Conservation (phyloP, 2,797 vertebrate species). For the Sebastes ruberrimus region DNA sequence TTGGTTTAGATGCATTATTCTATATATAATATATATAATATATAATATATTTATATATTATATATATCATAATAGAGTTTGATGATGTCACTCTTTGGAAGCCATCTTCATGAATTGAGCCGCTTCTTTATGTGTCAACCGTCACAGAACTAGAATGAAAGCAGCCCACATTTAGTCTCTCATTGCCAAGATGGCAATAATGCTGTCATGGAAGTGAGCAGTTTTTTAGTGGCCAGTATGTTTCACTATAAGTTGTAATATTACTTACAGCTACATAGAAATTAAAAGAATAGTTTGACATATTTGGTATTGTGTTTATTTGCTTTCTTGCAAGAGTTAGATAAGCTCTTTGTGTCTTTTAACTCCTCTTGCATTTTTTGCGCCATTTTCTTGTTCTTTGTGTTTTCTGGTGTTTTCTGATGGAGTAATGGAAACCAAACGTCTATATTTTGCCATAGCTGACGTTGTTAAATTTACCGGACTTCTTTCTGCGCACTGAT, state of each 20-base stretch:
- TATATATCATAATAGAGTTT: too few relatives aligned
- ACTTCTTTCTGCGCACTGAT: too few relatives aligned
- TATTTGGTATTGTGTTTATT: not conserved
- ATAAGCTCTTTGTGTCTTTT: too few relatives aligned
- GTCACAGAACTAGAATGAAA: constrained; percentile 49
- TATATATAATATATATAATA: too few relatives aligned
- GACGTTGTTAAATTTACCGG: too few relatives aligned
- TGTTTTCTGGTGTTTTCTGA: too few relatives aligned
- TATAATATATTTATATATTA: too few relatives aligned
- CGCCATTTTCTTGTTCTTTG: too few relatives aligned
- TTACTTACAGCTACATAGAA: not conserved
- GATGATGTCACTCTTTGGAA: not conserved
- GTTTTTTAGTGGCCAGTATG: not conserved
- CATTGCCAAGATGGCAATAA: not conserved
- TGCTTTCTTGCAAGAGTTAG: too few relatives aligned
- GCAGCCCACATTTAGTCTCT: not conserved
- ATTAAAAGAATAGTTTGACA: not conserved
- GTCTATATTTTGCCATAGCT: too few relatives aligned
- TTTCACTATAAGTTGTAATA: not conserved
- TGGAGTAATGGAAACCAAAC: too few relatives aligned
- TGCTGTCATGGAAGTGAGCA: constrained; percentile 30
- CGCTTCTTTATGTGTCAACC: not conserved
- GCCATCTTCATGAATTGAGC: constrained; percentile 27
- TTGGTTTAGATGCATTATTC: not conserved
- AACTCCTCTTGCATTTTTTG: too few relatives aligned